phyloP scores from a whole-genome alignment of 2,888 invertebrate species.

The Drosophila imparisetae region DNA sequence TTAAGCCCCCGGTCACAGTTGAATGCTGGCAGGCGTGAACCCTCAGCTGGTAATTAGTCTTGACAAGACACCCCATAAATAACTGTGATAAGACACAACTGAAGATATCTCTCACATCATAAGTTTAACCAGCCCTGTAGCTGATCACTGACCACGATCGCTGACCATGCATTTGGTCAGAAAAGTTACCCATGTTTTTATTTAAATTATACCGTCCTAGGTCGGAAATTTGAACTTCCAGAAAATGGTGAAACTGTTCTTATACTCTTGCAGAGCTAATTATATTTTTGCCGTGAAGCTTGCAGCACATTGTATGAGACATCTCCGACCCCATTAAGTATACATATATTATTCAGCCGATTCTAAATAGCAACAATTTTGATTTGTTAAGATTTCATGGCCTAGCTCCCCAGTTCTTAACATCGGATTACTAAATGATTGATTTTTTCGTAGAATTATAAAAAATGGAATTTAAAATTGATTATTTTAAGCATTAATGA shows the following conservation, averaged over 20 bases:
- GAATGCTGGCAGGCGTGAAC: constrained; percentile 23
- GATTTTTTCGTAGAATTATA: neutral
- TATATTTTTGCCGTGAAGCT: neutral
- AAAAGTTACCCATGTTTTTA: neutral
- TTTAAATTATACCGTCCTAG: neutral
- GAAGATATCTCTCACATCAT: neutral
- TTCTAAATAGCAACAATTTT: neutral
- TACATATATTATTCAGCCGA: neutral
- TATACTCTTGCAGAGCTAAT: neutral
- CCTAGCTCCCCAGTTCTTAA: neutral
- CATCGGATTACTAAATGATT: neutral
- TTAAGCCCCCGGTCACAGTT: constrained; percentile 4
- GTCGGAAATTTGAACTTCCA: neutral
- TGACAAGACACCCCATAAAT: constrained; percentile 4
- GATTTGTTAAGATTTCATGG: neutral
- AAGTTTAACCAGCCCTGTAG: neutral
- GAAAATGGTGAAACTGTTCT: neutral
- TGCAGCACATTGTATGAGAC: neutral
- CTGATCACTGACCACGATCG: constrained; percentile 4
- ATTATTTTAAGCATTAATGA: neutral
- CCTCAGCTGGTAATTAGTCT: neutral
- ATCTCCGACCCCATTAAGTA: neutral
- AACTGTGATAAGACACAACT: constrained; percentile 1
- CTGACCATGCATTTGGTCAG: neutral
- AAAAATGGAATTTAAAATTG: neutral